A percentile compares a stretch with the other conserved stretches of the same genome.
Conservation (phyloP, 2,113 vertebrate genomes). For the Microtus pennsylvanicus region DNA sequence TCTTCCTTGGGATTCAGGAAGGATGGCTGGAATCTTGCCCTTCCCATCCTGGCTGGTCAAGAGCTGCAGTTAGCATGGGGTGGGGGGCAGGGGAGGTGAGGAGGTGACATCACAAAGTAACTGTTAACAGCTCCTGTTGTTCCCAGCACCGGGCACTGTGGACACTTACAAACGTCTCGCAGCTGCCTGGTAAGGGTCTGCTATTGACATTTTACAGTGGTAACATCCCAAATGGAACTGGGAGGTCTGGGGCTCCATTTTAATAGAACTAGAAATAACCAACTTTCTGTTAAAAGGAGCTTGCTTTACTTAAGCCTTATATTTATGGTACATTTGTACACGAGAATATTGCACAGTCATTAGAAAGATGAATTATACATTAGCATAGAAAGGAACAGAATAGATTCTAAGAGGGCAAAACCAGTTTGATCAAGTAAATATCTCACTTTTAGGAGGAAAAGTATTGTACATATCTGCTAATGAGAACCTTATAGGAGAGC, state of each 20-base stretch:
- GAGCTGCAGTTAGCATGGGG: neutral
- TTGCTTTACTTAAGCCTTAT: neutral
- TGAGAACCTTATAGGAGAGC: neutral
- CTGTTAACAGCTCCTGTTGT: constrained; percentile 74
- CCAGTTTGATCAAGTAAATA: neutral
- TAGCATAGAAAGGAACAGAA: neutral
- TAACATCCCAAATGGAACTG: neutral
- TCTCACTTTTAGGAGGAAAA: neutral
- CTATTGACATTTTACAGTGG: neutral
- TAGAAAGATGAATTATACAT: neutral
- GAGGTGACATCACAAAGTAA: constrained; percentile 51
- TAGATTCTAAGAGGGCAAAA: neutral
- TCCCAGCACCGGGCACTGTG: constrained; percentile 85
- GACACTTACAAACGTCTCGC: constrained; percentile 62
- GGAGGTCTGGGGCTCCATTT: neutral
- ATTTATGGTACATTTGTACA: neutral
- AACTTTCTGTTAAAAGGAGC: neutral
- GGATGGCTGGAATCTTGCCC: constrained; percentile 59
- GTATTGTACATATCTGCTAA: neutral
- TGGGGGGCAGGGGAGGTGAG: neutral
- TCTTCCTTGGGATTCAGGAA: constrained; percentile 48
- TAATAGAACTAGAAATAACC: neutral
- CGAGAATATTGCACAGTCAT: neutral
- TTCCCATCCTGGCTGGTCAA: constrained; percentile 41
- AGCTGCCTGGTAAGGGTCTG: constrained; percentile 56